Percentiles rank a stretch among this genome's conserved stretches.
phyloP scores from a whole-genome alignment of 2,113 vertebrate genomes.

The Thamnaconus septentrionalis region DNA sequence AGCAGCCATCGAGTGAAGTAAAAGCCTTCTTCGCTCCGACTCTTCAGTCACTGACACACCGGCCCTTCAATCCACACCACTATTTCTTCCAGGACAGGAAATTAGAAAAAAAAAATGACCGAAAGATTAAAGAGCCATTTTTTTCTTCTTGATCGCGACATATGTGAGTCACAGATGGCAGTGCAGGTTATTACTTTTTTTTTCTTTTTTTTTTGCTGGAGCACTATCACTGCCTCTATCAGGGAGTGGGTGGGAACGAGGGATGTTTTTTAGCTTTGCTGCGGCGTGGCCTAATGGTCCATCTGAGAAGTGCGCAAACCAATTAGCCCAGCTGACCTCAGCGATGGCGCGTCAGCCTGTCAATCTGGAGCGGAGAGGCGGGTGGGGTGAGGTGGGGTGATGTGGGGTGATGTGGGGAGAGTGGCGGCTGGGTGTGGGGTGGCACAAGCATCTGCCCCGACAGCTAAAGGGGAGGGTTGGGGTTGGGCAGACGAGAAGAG shows the following conservation, averaged over 20 bases:
- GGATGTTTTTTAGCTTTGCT: conserved; percentile 35
- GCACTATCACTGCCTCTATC: conserved; percentile 23
- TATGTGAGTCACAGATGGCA: conserved; percentile 28
- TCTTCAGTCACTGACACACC: no score
- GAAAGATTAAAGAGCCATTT: conserved; percentile 18
- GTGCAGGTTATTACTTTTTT: conserved; percentile 30
- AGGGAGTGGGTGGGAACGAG: not conserved
- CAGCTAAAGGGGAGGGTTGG: conserved; percentile 26
- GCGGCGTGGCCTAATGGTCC: conserved; percentile 55
- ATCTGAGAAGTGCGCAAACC: conserved; percentile 65
- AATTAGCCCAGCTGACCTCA: conserved; percentile 69
- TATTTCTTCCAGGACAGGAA: not conserved
- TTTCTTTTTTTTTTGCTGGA: not conserved
- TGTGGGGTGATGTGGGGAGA: no score
- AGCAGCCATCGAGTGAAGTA: no score
- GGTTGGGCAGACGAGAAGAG: conserved; percentile 31
- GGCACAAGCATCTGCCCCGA: conserved; percentile 50
- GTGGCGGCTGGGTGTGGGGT: not conserved
- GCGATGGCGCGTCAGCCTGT: conserved; percentile 50
- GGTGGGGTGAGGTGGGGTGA: conserved; percentile 2
- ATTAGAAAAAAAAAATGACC: conserved; percentile 10
- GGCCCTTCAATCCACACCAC: not conserved
- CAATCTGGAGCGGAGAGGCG: conserved; percentile 28
- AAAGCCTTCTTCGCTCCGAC: no score
- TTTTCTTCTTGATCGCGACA: conserved; percentile 21